Evolutionary conservation across 2,888 invertebrate species (phyloP).

Genomic region (Oscheius sp.): DNA sequence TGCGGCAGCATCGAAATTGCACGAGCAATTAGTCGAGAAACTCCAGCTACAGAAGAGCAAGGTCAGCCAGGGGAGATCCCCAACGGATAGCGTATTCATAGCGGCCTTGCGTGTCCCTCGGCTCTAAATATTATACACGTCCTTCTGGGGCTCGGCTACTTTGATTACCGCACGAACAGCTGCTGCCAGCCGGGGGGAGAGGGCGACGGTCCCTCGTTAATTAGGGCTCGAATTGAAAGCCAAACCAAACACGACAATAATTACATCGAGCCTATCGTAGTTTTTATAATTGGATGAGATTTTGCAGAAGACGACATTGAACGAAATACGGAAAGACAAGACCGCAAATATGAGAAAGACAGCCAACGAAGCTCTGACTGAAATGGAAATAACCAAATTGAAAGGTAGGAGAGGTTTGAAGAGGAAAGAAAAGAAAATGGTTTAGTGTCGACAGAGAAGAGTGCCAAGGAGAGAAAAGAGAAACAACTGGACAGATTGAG

Average conservation of each 20-base stretch:
- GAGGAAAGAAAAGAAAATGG: neutral
- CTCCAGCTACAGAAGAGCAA: slow-evolving; percentile 57
- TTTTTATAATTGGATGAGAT: slow-evolving; percentile 15
- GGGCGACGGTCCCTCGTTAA: slow-evolving; percentile 14
- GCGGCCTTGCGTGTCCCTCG: slow-evolving; percentile 32
- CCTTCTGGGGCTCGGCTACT: slow-evolving; percentile 24
- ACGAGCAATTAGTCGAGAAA: slow-evolving; percentile 56
- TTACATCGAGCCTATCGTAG: neutral
- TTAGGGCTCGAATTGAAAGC: slow-evolving; percentile 34
- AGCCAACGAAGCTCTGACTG: slow-evolving; percentile 33
- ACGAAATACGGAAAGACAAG: slow-evolving; percentile 50
- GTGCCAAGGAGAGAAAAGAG: slow-evolving; percentile 46
- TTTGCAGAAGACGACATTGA: slow-evolving; percentile 52
- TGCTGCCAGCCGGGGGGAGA: slow-evolving; percentile 21
- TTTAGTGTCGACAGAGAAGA: slow-evolving; percentile 49
- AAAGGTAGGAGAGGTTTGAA: slow-evolving; percentile 15
- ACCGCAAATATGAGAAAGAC: slow-evolving; percentile 45
- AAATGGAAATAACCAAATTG: slow-evolving; percentile 44
- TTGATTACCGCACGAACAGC: slow-evolving; percentile 33
- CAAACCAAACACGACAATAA: slow-evolving; percentile 21
- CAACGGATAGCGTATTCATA: slow-evolving; percentile 30
- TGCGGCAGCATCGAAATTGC: slow-evolving; percentile 53
- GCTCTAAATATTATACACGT: slow-evolving; percentile 28
- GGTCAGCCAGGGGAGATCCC: slow-evolving; percentile 40
- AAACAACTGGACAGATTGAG: slow-evolving; percentile 54